A percentile compares a stretch with the other conserved stretches of the same genome.
Conservation (phyloP, 2,797 vertebrate species). For the Cuniculus paca region DNA sequence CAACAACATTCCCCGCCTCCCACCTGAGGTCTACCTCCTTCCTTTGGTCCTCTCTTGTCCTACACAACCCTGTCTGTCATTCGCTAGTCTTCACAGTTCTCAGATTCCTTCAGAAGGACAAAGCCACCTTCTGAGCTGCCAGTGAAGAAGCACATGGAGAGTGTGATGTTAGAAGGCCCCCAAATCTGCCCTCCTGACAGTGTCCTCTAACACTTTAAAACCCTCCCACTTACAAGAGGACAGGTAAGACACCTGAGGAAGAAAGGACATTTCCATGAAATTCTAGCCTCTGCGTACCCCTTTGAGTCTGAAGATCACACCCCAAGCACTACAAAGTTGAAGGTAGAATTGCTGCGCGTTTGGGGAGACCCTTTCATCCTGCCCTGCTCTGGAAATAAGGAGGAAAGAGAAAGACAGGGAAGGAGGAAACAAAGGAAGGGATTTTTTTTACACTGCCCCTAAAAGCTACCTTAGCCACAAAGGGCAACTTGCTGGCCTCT, state of each 20-base stretch:
- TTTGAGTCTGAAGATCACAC: not conserved
- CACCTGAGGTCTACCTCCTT: not conserved
- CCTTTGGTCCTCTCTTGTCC: not conserved
- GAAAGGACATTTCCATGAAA: slow-evolving; percentile 1
- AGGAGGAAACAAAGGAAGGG: accelerated
- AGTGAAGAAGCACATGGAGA: not conserved
- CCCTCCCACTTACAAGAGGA: not conserved
- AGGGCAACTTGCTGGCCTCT: not conserved
- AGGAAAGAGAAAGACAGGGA: not conserved
- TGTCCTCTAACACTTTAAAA: not conserved
- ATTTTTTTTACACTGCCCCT: not conserved
- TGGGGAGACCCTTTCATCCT: not conserved
- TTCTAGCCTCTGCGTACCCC: not conserved
- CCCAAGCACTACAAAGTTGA: not conserved
- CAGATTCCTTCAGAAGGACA: not conserved
- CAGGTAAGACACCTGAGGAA: not conserved
- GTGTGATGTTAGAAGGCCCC: not conserved
- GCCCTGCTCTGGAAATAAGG: not conserved
- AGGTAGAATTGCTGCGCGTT: not conserved
- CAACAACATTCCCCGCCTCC: not conserved
- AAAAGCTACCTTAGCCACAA: not conserved
- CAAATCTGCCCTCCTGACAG: not conserved
- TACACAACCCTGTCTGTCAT: not conserved
- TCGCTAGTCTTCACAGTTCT: not conserved
- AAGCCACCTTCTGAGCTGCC: not conserved